A percentile compares a stretch with the other conserved stretches of the same genome.
Evolutionary conservation across 2,113 vertebrate species (phyloP).

Genomic region (Herpetotheres cachinnans): DNA sequence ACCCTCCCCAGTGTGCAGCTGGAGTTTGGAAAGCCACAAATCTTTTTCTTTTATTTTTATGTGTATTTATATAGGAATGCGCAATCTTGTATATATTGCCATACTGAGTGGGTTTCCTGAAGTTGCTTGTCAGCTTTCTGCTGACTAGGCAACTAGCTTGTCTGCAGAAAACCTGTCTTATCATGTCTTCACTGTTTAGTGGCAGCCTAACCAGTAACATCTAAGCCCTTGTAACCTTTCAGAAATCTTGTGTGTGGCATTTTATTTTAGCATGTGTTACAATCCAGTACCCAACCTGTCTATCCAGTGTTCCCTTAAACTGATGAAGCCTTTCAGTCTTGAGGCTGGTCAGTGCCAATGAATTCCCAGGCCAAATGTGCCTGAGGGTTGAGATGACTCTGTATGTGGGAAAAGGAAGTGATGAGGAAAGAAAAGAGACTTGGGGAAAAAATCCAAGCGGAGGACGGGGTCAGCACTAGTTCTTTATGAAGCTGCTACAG

Average conservation of each 20-base stretch:
- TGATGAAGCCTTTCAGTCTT: background rate
- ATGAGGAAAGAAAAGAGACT: background rate
- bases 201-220: background rate
- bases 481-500: background rate
- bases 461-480: background rate
- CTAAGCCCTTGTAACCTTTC: background rate
- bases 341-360: background rate
- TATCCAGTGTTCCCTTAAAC: background rate
- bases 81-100: background rate
- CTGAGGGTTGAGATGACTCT: background rate
- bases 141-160: background rate
- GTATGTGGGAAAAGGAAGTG: background rate
- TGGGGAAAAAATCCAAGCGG: background rate
- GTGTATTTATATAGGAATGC: background rate
- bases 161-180: background rate
- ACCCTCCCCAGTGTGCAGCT: background rate
- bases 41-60: background rate
- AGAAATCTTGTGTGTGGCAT: background rate
- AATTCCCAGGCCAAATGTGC: background rate
- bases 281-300: background rate
- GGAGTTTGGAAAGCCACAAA: background rate
- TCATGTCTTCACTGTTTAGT: background rate
- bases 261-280: background rate
- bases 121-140: background rate
- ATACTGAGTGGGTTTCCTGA: rapidly evolving